phyloP scores from a whole-genome alignment of 1,140 invertebrate species.

The Conus betulinus region DNA sequence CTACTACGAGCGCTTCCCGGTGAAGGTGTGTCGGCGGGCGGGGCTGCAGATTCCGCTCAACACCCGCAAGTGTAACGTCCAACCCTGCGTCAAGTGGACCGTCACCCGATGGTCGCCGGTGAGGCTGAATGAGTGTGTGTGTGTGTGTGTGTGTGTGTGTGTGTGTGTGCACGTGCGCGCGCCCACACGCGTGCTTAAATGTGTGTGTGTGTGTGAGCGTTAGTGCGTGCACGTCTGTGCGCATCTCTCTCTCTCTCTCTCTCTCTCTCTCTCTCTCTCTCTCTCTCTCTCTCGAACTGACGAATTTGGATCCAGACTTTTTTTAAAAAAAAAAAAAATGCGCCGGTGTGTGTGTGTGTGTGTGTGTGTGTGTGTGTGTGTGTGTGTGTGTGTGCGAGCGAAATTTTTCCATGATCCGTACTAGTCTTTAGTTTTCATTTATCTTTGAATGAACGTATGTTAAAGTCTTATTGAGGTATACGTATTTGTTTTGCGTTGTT shows the following conservation, averaged over 20 bases:
- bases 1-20: conserved; percentile 60
- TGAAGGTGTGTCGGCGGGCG: conserved; percentile 50
- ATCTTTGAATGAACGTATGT: too few species aligned
- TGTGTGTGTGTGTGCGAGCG: too few species aligned
- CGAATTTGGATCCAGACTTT: too few species aligned
- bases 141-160: conserved; percentile 20
- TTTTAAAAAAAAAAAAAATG: too few species aligned
- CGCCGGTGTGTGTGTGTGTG: too few species aligned
- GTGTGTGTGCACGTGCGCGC: neutral
- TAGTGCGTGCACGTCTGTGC: neutral
- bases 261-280: too few species aligned
- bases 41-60: conserved; percentile 44
- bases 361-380: too few species aligned
- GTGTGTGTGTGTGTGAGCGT: neutral
- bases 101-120: conserved; percentile 66
- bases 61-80: conserved; percentile 51
- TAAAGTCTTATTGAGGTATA: too few species aligned
- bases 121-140: neutral
- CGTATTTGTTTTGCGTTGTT: too few species aligned
- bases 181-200: neutral
- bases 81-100: conserved; percentile 59
- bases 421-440: too few species aligned
- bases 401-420: too few species aligned
- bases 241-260: neutral
- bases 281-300: too few species aligned